Evolutionary conservation across 2,797 vertebrate species (phyloP).

Genomic region (Poeciliopsis infans): DNA sequence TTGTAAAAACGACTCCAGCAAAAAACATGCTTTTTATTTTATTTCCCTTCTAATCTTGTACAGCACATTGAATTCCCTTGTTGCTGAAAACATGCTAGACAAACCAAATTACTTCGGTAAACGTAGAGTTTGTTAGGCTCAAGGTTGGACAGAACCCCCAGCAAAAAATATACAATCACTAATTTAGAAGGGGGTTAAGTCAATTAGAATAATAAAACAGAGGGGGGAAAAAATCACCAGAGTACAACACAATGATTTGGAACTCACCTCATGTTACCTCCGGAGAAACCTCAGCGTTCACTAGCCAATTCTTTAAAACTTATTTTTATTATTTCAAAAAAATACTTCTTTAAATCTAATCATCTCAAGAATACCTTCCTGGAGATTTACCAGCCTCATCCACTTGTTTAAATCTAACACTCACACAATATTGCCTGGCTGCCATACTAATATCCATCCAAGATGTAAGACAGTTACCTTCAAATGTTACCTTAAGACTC

Average conservation of each 20-base stretch:
- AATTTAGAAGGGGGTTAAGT: background rate
- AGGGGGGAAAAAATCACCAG: too few species aligned
- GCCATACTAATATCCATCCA: background rate
- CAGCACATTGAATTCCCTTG: background rate
- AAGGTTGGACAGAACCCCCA: background rate
- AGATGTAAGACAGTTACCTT: background rate
- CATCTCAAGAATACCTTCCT: too few species aligned
- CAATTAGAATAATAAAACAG: background rate
- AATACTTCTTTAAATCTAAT: too few species aligned
- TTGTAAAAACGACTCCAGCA: too few species aligned
- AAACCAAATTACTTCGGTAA: background rate
- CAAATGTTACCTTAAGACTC: constrained; percentile 13
- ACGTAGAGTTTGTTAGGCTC: background rate
- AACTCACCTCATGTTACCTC: too few species aligned
- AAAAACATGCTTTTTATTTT: background rate
- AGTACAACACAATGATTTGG: too few species aligned
- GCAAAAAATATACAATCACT: background rate
- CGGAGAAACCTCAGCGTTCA: too few species aligned
- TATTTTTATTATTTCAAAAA: too few species aligned
- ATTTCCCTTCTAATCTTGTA: background rate
- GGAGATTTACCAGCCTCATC: too few species aligned
- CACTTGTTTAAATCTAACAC: too few species aligned
- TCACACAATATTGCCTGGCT: background rate
- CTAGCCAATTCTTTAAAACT: too few species aligned
- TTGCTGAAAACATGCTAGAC: background rate